Percentiles rank a stretch among this genome's conserved stretches.
Conservation (phyloP, 2,797 vertebrate genomes). For the Diceros bicornis region DNA sequence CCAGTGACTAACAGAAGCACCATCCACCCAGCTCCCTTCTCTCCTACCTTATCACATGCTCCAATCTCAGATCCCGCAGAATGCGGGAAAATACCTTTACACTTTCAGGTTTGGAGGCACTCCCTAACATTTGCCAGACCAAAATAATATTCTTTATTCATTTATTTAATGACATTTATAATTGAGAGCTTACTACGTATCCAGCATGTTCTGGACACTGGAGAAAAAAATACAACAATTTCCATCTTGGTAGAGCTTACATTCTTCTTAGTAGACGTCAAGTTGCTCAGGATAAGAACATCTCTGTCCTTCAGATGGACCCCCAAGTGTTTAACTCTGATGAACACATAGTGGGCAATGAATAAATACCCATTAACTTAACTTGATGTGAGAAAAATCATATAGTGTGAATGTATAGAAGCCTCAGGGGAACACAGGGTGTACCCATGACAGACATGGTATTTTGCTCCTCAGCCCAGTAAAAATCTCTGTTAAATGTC, state of each 20-base stretch:
- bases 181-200: background rate
- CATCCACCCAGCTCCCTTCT: background rate
- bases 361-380: background rate
- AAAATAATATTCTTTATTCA: background rate
- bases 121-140: background rate
- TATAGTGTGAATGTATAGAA: background rate
- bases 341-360: background rate
- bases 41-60: background rate
- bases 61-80: background rate
- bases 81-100: background rate
- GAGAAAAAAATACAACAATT: background rate
- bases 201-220: background rate
- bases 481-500: constrained; percentile 54
- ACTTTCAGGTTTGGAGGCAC: background rate
- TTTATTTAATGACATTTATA: background rate
- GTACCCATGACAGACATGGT: background rate
- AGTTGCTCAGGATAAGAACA: background rate
- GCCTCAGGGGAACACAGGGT: background rate
- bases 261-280: background rate
- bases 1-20: background rate
- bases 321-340: background rate
- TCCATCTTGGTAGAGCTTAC: background rate
- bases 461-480: background rate
- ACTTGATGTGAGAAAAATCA: background rate
- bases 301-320: too few species aligned